Conservation (phyloP, 2,888 invertebrate genomes). For the Hedychridium roseum region DNA sequence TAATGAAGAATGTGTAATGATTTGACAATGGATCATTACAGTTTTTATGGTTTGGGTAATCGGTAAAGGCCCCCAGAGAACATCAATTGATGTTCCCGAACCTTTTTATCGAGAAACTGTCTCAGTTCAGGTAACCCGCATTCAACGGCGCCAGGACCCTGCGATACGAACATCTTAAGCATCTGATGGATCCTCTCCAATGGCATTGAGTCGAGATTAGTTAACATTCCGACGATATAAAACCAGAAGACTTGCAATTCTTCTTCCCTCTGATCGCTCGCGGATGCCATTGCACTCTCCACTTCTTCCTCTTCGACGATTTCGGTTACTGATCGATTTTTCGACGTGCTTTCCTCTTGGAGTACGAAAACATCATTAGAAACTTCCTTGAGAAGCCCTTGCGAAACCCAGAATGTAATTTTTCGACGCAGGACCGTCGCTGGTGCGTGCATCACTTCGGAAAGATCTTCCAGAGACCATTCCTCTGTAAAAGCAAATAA, state of each 20-base stretch:
- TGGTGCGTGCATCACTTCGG: slow-evolving; percentile 86
- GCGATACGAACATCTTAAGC: slow-evolving; percentile 96
- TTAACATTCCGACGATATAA: slow-evolving; percentile 96
- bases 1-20: no score
- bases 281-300: slow-evolving; percentile 94
- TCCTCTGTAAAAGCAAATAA: slow-evolving; percentile 66
- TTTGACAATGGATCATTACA: no score
- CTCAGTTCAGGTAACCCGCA: slow-evolving; percentile 88
- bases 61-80: slow-evolving; percentile 88
- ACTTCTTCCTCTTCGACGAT: slow-evolving; percentile 87
- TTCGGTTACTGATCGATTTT: slow-evolving; percentile 69
- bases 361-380: slow-evolving; percentile 77
- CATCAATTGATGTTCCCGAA: slow-evolving; percentile 86
- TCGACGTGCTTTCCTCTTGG: slow-evolving; percentile 72
- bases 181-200: slow-evolving; percentile 94
- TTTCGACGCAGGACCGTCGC: slow-evolving; percentile 84
- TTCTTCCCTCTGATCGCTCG: slow-evolving; percentile 92
- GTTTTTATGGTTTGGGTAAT: slow-evolving; percentile 72
- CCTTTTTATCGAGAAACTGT: slow-evolving; percentile 91
- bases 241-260: slow-evolving; percentile 96
- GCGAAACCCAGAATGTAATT: slow-evolving; percentile 94
- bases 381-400: slow-evolving; percentile 83
- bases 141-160: slow-evolving; percentile 86
- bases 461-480: slow-evolving; percentile 89
- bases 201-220: slow-evolving; percentile 90